Percentiles rank a stretch among this genome's conserved stretches.
Conservation (phyloP, 2,888 invertebrate genomes). For the Papilio protenor region DNA sequence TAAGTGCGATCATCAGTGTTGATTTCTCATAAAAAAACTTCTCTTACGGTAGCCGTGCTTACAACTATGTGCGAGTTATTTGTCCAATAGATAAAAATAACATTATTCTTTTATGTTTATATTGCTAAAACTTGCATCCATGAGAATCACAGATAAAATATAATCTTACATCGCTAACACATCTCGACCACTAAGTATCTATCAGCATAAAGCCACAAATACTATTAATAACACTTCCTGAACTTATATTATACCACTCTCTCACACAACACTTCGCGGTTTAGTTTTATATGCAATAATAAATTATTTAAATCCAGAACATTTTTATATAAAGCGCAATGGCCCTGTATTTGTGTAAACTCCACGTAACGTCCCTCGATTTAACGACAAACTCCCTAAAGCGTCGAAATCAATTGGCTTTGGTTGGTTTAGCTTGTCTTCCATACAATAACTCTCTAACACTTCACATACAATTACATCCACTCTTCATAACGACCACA, state of each 20-base stretch:
- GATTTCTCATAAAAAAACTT: not conserved
- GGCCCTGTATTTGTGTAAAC: too few relatives aligned
- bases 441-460: too few relatives aligned
- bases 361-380: too few relatives aligned
- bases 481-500: too few relatives aligned
- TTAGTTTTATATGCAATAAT: not conserved
- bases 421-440: too few relatives aligned
- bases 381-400: too few relatives aligned
- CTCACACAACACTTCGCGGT: not conserved
- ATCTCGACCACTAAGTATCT: not conserved
- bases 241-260: not conserved
- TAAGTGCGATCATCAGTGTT: not conserved
- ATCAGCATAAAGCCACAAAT: not conserved
- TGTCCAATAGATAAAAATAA: not conserved
- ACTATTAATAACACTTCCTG: conserved; percentile 9
- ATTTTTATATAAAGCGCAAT: too few relatives aligned
- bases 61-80: not conserved
- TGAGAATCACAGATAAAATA: not conserved
- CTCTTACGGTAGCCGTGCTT: not conserved
- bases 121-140: not conserved
- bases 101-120: not conserved
- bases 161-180: not conserved
- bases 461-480: too few relatives aligned
- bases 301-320: not conserved
- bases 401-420: too few relatives aligned